Evolutionary conservation across 2,797 vertebrate genomes (phyloP).

Genomic region (Syndactyla subalaris): DNA sequence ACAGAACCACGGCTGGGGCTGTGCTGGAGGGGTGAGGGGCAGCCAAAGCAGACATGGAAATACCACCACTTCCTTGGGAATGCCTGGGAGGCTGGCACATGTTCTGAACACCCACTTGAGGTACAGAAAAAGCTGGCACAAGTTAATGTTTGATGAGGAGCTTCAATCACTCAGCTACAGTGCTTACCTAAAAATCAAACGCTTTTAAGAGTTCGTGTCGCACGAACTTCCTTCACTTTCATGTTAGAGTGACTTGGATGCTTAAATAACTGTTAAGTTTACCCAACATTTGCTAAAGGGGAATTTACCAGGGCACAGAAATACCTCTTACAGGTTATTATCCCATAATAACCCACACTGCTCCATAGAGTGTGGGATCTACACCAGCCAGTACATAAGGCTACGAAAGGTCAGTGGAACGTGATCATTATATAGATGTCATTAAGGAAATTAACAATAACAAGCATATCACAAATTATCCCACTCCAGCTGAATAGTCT

Average conservation of each 20-base stretch:
- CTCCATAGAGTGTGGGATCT: background rate
- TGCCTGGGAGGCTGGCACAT: background rate
- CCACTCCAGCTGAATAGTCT: background rate
- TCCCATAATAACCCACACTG: background rate
- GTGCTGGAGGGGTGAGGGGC: background rate
- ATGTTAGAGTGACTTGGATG: background rate
- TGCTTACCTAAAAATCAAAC: slow-evolving; percentile 9
- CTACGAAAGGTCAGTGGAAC: background rate
- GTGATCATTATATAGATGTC: background rate
- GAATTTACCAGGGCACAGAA: background rate
- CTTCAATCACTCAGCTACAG: background rate
- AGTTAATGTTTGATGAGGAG: slow-evolving; percentile 39
- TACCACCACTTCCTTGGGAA: background rate
- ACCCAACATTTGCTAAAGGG: background rate
- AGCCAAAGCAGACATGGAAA: background rate
- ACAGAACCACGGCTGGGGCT: background rate
- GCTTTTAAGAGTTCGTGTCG: slow-evolving; percentile 5
- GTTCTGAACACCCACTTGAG: background rate
- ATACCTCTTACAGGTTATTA: background rate
- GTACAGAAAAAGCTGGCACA: background rate
- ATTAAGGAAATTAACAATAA: background rate
- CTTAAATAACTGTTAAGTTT: background rate
- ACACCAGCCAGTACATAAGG: background rate
- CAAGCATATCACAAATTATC: background rate
- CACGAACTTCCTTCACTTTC: background rate